Conservation (phyloP, 2,797 vertebrate species). For the Pampus argenteus region DNA sequence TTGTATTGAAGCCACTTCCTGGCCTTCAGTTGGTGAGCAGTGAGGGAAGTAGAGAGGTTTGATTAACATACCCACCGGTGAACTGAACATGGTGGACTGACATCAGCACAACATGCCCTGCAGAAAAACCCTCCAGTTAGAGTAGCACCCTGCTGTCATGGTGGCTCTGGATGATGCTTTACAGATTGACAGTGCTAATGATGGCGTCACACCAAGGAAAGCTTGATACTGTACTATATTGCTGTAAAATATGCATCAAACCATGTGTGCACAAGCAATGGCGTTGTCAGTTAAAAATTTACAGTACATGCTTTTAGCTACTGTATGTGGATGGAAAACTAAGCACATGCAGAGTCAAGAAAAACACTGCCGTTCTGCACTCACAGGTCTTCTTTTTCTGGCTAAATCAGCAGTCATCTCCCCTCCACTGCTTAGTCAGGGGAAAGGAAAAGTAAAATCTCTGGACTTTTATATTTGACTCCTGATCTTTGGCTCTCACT, state of each 20-base stretch:
- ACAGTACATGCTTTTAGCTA: not conserved
- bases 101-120: conserved; percentile 35
- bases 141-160: conserved; percentile 1
- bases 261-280: conserved; percentile 1
- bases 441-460: conserved; percentile 45
- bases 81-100: conserved; percentile 11
- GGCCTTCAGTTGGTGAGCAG: not conserved
- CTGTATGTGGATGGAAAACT: not conserved
- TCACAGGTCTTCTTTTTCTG: conserved; percentile 2
- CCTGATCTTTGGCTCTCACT: conserved; percentile 41
- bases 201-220: conserved; percentile 4
- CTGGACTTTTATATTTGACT: conserved; percentile 32
- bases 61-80: conserved; percentile 26
- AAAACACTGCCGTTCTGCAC: conserved; percentile 6
- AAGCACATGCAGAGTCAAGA: not conserved
- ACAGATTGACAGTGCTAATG: conserved; percentile 45
- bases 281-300: not conserved
- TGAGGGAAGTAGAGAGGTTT: not conserved
- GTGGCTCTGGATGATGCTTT: not conserved
- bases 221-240: too few relatives aligned
- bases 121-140: conserved; percentile 27
- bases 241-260: not conserved
- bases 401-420: conserved; percentile 51
- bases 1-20: conserved; percentile 34
- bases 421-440: conserved; percentile 52